Evolutionary conservation across 2,113 vertebrate genomes (phyloP), one percentile per base, ranked within the genome.

Genomic region (Amphilophus citrinellus): DNA sequence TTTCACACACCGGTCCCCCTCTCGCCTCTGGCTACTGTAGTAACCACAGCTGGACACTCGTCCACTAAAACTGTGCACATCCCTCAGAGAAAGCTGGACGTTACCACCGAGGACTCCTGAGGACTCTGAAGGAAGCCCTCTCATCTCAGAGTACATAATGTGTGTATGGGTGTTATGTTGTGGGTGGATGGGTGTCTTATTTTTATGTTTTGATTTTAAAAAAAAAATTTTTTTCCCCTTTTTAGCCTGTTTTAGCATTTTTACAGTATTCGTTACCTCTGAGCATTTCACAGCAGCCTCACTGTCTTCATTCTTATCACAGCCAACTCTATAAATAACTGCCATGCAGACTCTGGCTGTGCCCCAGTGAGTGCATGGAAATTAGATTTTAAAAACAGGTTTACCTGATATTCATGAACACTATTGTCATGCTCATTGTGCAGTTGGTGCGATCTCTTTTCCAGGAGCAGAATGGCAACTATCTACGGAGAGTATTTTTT

Each of bases 1-100:
- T 98, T 98, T 92, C 97, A 96, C 73, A 98, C 97, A 0, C 97
- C 98, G 0, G 97, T 93, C 8, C 80, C 94, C 79, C 90, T 96
- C 0, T 88, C 89, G 0, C 94, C 95, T 44, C 84, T 96, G 71
- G 89, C 94, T 15, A 78, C 93, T 22, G 47, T 91, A 84, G 89
- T 91, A 61, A 94, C 95, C 83, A 82, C 92, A 71, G 65, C 87
- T 0, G 60, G 87, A 30, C 90, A 87, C 79, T 73, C 30, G 3
- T 93, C 94, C 66, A 22, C 92, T 82, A 96, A 94, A 90, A 90
- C 90, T 10, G 86, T 96, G 8, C 96, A 95, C 86, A 93, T 97
- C 86, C 96, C 97, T 84, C 98, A 98, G 88, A 94, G 97, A 86
- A 97, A 97, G 94, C 96, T 98, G 92, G 96, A 98, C 82, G 96